phyloP scores from a whole-genome alignment of 2,888 invertebrate species.

The Phorcus lineatus region DNA sequence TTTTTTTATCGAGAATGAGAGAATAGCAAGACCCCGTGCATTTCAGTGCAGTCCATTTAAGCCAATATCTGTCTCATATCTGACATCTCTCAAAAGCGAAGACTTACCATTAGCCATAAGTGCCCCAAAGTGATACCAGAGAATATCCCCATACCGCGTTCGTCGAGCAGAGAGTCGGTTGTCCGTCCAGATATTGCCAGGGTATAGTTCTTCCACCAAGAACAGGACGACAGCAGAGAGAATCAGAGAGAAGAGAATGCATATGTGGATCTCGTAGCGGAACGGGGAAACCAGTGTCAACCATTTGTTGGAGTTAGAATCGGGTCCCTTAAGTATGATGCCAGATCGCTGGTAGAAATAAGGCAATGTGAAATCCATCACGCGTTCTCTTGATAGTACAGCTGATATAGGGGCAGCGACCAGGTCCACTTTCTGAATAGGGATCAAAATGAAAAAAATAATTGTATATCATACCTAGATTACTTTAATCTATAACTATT shows the following conservation, averaged over 20 bases:
- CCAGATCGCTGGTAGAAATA: background rate
- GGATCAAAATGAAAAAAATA: too few relatives aligned
- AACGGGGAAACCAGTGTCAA: background rate
- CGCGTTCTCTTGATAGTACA: background rate
- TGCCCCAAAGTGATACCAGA: background rate
- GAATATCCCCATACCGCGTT: background rate
- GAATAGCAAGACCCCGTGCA: too few relatives aligned
- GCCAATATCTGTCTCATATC: too few relatives aligned
- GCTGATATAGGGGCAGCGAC: background rate
- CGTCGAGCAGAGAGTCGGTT: background rate
- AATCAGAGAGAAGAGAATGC: slow-evolving; percentile 9
- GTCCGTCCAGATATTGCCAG: background rate
- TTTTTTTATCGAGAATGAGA: too few relatives aligned
- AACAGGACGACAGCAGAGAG: background rate
- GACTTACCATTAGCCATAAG: background rate
- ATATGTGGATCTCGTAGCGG: background rate
- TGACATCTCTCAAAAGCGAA: too few relatives aligned
- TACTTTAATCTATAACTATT: too few relatives aligned
- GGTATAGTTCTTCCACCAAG: background rate
- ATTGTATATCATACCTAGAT: too few relatives aligned
- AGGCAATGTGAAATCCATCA: background rate
- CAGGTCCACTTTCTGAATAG: background rate
- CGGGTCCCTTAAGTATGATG: background rate
- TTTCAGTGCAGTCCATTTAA: too few relatives aligned
- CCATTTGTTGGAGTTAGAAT: background rate